Evolutionary conservation across 2,888 invertebrate species (phyloP).

Genomic region (Melikaiella ostensackeni): DNA sequence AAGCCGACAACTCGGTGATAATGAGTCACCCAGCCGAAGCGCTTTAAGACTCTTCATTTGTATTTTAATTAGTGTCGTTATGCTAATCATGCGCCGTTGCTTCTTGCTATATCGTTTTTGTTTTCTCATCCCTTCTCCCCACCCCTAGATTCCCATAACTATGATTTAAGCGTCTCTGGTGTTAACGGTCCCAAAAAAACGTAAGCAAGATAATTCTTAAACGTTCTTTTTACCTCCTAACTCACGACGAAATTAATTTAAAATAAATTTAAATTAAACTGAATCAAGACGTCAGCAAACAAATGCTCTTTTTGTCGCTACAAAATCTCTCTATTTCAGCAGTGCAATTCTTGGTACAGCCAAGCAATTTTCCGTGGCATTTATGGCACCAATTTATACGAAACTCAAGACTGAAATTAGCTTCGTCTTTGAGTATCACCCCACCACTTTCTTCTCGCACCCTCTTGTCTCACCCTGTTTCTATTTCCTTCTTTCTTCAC

Average conservation of each 20-base stretch:
- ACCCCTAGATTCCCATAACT: neutral
- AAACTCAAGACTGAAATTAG: conserved; percentile 36
- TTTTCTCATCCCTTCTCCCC: conserved; percentile 42
- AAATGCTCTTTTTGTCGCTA: neutral
- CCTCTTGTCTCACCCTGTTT: conserved; percentile 53
- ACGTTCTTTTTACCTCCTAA: neutral
- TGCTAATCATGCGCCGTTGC: conserved; percentile 77
- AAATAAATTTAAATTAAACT: neutral
- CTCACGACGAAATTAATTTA: neutral
- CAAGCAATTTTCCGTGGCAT: conserved; percentile 5
- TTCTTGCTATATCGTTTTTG: conserved; percentile 67
- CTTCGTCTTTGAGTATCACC: conserved; percentile 43
- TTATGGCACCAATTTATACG: conserved; percentile 21
- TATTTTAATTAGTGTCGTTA: conserved; percentile 87
- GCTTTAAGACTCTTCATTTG: conserved; percentile 84
- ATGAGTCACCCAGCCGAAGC: conserved; percentile 77
- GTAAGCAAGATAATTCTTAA: neutral
- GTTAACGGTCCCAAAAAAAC: conserved; percentile 23
- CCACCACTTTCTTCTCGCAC: conserved; percentile 31
- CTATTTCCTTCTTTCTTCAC: conserved; percentile 51
- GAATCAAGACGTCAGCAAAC: neutral
- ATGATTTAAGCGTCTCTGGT: conserved; percentile 33
- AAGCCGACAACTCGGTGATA: conserved; percentile 69
- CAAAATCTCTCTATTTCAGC: neutral
- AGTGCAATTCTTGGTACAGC: neutral